These are phyloP conservation scores for Leptinotarsa defecta DNA, from an alignment of 1,140 invertebrate genomes.

Conservation along the genomic window DNA sequence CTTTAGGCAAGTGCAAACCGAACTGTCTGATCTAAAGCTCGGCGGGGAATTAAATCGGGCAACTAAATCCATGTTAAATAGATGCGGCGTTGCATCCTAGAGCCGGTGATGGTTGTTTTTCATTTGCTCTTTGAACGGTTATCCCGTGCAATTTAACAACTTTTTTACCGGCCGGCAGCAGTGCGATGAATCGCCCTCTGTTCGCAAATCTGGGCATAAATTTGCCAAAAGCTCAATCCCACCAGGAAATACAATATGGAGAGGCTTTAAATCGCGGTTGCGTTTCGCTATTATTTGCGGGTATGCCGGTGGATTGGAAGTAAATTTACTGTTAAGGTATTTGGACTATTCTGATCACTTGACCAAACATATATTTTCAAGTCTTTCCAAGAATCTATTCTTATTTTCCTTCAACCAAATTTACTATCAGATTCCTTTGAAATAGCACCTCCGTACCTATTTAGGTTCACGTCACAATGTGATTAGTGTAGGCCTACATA, in stretches of 20 bases:
- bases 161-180: conserved; percentile 19
- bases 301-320: not conserved
- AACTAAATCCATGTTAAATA: conserved; percentile 47
- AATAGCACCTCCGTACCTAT: too few relatives aligned
- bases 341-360: too few relatives aligned
- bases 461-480: too few relatives aligned
- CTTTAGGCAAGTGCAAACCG: conserved; percentile 51
- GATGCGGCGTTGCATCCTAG: conserved; percentile 28
- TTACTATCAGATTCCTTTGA: too few relatives aligned
- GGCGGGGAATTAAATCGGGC: conserved; percentile 53
- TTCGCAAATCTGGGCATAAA: conserved; percentile 10
- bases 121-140: conserved; percentile 31
- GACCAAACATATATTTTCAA: too few relatives aligned
- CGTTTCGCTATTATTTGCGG: not conserved
- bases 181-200: conserved; percentile 14
- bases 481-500: too few relatives aligned
- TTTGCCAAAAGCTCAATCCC: conserved; percentile 22
- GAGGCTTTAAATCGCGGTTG: conserved; percentile 4
- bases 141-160: conserved; percentile 30
- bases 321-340: too few relatives aligned
- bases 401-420: too few relatives aligned
- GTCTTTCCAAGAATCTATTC: too few relatives aligned
- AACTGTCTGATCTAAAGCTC: conserved; percentile 51
- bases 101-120: conserved; percentile 29
- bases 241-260: conserved; percentile 17